Evolutionary conservation across 2,113 vertebrate genomes (phyloP).

Genomic region (Gambusia holbrooki): DNA sequence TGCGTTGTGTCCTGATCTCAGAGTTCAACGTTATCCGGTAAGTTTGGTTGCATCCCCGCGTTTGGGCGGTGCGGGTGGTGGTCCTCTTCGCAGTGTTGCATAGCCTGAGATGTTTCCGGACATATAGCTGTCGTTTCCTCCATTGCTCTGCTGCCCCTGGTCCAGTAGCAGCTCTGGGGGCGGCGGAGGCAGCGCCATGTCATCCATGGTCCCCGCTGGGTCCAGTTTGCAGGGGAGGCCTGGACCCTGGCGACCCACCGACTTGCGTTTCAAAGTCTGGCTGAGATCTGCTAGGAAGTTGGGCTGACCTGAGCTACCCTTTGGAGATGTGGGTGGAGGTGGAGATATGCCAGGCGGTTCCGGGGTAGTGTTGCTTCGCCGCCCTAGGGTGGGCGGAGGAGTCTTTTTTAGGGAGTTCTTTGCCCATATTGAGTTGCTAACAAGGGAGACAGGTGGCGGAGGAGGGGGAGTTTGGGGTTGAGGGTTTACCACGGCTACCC

Average conservation of each 20-base stretch:
- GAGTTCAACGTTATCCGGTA: conserved; percentile 87
- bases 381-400: conserved; percentile 80
- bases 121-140: conserved; percentile 76
- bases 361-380: conserved; percentile 84
- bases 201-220: conserved; percentile 85
- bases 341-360: conserved; percentile 75
- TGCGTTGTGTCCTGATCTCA: conserved; percentile 1
- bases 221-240: conserved; percentile 82
- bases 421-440: conserved; percentile 78
- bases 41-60: conserved; percentile 95
- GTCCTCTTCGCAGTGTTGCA: conserved; percentile 93
- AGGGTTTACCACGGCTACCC: conserved; percentile 92
- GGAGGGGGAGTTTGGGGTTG: conserved; percentile 85
- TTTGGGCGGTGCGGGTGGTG: conserved; percentile 93
- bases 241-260: conserved; percentile 89
- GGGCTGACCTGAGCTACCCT: conserved; percentile 89
- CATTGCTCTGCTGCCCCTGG: conserved; percentile 79
- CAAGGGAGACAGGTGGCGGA: conserved; percentile 62
- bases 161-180: conserved; percentile 92
- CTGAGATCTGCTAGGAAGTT: conserved; percentile 95
- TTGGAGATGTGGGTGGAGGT: conserved; percentile 89
- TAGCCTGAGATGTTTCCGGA: conserved; percentile 94
- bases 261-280: conserved; percentile 95
- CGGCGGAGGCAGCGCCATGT: conserved; percentile 93
- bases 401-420: conserved; percentile 89